Evolutionary conservation across 1,140 invertebrate species (phyloP), one percentile per base, ranked within the genome.

Genomic region (Diploscapter pachys): DNA sequence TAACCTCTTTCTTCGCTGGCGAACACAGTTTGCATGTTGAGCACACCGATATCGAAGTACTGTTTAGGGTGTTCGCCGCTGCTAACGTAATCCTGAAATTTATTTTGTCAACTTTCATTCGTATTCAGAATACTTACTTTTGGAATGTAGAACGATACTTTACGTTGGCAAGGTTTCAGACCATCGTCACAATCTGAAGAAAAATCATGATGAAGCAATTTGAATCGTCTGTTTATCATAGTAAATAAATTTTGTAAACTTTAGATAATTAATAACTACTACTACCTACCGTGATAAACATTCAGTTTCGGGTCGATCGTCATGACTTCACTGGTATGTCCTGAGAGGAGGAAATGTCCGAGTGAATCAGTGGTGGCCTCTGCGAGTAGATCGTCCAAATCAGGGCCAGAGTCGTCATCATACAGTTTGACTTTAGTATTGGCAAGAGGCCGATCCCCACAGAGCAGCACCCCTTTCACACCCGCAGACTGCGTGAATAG

Each of bases 21-120:
- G 69, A 78, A 78, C 31, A 68, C 67, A 53, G 72, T 78, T 57
- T 78, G 77, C 77, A 78, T 78, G 70, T 77, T 77, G 5, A 65
- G 72, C 8, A 76, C 62, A 55, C 70, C 77, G 50, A 77, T 72
- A 53, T 76, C 69, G 75, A 77, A 77, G 56, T 54, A 71, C 9
- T 68, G 69, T 52, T 75, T 66, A 51, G 73, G 77, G 31, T 63
- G 65, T n/a, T 65, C 68, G 53, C 73, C 77, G 11, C 63, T 62
- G 13, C 73, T 72, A 6, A 78, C 77, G 54, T 67, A 77, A 13
- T 64, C 64, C 13, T 71, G 31, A 31, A 31, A 31, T 31, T 31
- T 31, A 31, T 31, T 31, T 31, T 31, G 31, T 31, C 31, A 1
- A 31, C 31, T 31, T 31, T 31, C 31, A 31, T 31, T 31, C 31